Evolutionary conservation across 2,113 vertebrate genomes (phyloP), one percentile per base, ranked within the genome.

Genomic region (Oreochromis spilurus): DNA sequence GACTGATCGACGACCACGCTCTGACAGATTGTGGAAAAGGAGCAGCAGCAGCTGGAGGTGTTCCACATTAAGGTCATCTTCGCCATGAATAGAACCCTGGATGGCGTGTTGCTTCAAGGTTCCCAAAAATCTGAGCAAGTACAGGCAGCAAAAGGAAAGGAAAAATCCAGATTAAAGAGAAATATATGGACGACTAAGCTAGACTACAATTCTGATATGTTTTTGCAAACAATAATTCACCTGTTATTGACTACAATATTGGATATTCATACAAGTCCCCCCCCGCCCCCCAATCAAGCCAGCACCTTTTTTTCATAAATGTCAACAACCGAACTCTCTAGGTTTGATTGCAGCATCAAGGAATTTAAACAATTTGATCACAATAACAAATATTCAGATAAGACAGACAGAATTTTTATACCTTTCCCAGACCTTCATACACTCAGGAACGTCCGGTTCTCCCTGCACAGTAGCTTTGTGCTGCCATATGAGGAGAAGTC

Each of bases 381-480:
- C 11, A 9, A 34, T 53, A 78, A 52, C 36, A 53, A 52, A 24
- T 2, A 65, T 40, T 36, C 21, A 75, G 24, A 65, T 26, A 31
- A 57, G 7, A 40, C 31, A 10, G 26, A 2, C 8, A 31, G 2
- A 2, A 13, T 36, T 57, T 11, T n/a, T 95, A 93, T 96, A 99
- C 99, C 99, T 98, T 96, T 99, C 98, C 99, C 99, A 99, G 79
- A 99, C 98, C 93, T 97, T 99, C 91, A 98, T 97, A 91, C 98
- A 99, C 92, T 99, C 99, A 0, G 97, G 97, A 40, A 99, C 98
- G 1, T 99, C 99, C 3, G 98, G 98, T 53, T 99, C 98, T 62
- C 97, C 98, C 90, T 98, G 98, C 81, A 96, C 75, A 48, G 87
- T 96, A 65, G 98, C 98, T 96, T 98, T 99, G 88, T 99, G 98